Percentiles rank a stretch among this genome's conserved stretches.
Conservation (phyloP, 2,797 vertebrate genomes). For the Scolopax rusticola region DNA sequence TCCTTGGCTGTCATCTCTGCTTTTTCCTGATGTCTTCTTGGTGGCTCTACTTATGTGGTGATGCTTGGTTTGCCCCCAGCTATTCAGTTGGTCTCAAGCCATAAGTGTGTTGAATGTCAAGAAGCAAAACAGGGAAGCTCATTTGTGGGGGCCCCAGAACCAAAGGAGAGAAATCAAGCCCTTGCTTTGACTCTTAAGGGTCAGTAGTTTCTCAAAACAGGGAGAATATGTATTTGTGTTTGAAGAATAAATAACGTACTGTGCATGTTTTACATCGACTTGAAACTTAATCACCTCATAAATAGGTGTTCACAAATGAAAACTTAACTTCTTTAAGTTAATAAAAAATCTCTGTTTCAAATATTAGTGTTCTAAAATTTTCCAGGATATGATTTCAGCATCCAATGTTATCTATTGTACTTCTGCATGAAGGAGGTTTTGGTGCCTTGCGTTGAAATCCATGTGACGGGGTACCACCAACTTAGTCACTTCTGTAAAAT, state of each 20-base stretch:
- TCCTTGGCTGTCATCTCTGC: rapidly evolving
- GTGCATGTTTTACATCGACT: background rate
- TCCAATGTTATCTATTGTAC: background rate
- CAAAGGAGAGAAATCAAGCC: background rate
- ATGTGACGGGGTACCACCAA: slow-evolving; percentile 38
- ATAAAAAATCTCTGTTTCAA: background rate
- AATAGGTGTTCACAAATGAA: slow-evolving; percentile 7
- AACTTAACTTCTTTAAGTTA: slow-evolving; percentile 15
- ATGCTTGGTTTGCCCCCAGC: rapidly evolving
- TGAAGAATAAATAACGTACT: slow-evolving; percentile 4
- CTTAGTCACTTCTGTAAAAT: slow-evolving; percentile 40
- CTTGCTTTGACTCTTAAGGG: background rate
- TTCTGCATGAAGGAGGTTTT: slow-evolving; percentile 18
- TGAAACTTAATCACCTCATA: slow-evolving; percentile 14
- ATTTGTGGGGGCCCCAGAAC: background rate
- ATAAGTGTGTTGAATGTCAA: background rate
- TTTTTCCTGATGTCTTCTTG: background rate
- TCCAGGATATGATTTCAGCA: background rate
- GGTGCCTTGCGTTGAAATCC: slow-evolving; percentile 34
- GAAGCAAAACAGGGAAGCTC: background rate
- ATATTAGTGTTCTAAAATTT: background rate
- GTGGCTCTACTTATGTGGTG: background rate
- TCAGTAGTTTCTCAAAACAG: slow-evolving; percentile 34
- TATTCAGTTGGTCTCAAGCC: background rate
- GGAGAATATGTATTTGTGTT: background rate